Evolutionary conservation across 2,888 invertebrate genomes (phyloP), one percentile per base, ranked within the genome.

Genomic region (Tachina fera): DNA sequence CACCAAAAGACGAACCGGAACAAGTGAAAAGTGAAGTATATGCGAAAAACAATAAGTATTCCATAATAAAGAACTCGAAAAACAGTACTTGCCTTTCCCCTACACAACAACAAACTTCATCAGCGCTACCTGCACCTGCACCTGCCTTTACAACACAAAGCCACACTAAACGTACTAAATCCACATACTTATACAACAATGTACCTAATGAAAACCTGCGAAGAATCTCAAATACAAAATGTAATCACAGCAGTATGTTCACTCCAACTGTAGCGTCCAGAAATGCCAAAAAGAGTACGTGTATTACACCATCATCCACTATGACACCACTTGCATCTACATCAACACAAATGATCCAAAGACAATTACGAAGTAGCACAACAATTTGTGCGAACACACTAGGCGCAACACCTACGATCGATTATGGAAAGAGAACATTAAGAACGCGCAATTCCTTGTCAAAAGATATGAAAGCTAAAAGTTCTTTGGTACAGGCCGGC

Each of bases 361-460:
- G 92, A 0, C 92, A 92, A 87, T 87, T 92, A 67, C 90, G 92
- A 58, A 92, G 92, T 87, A 91, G 89, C 72, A 89, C 87, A 84
- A 77, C 76, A 13, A 58, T 53, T 9, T 84, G 83, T n/a, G 9
- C 67, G 10, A 81, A 84, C 71, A 47, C 80, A 87, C 61, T 58
- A 9, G 70, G 53, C 1, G 10, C 49, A 14, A 19, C 63, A 41
- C 63, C 56, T 9, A 1, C 56, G 5, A 85, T 88, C n/a, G 91
- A 92, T 71, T 89, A 91, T 77, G 90, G 89, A 8, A 92, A 92
- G 83, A 89, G 92, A 9, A 92, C 91, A 41, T 84, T 92, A 19
- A 89, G 92, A 68, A 91, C 92, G 0, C 89, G 92, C 8, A 92
- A 92, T 67, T 89, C 89, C 10, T 87, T 89, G 39, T 79, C 88